phyloP scores from a whole-genome alignment of 2,797 vertebrate genomes.

The Danio kyathit region DNA sequence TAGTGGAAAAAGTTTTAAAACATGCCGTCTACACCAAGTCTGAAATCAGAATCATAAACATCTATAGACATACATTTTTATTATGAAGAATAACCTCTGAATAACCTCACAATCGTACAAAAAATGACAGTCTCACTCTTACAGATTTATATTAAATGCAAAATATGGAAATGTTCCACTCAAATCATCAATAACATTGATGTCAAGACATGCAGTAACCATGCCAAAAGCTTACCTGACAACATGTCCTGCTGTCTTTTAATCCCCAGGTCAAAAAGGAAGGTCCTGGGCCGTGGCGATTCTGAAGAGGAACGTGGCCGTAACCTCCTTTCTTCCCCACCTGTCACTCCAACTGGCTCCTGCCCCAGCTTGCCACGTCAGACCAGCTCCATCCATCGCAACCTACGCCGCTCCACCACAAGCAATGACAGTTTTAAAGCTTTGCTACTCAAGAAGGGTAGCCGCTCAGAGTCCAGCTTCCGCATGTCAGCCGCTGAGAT shows the following conservation, averaged over 20 bases:
- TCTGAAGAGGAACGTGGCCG: constrained; percentile 79
- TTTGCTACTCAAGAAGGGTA: constrained; percentile 90
- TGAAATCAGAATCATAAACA: not conserved
- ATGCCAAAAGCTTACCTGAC: not conserved
- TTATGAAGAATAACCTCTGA: not conserved
- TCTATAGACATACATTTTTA: not conserved
- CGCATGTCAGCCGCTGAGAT: constrained; percentile 91
- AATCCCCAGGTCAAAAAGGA: constrained; percentile 91
- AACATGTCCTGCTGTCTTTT: constrained; percentile 6
- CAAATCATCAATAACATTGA: not conserved
- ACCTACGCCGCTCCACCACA: constrained; percentile 81
- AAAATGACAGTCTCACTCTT: not conserved
- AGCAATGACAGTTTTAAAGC: constrained; percentile 94
- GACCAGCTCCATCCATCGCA: constrained; percentile 82
- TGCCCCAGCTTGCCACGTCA: constrained; percentile 76
- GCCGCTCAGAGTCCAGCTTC: constrained; percentile 80
- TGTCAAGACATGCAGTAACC: constrained; percentile 6
- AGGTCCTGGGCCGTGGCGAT: constrained; percentile 90
- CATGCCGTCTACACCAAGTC: not conserved
- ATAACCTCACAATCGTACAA: not conserved
- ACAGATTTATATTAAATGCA: not conserved
- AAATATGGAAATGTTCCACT: not conserved
- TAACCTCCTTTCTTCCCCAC: constrained; percentile 73
- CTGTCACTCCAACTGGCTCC: constrained; percentile 78
- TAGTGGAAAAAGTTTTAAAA: too few relatives aligned